Percentiles rank a stretch among this genome's conserved stretches.
These are phyloP conservation scores for Phaonia tiefii DNA, from an alignment of 2,888 invertebrate genomes.

Conservation along the genomic window DNA sequence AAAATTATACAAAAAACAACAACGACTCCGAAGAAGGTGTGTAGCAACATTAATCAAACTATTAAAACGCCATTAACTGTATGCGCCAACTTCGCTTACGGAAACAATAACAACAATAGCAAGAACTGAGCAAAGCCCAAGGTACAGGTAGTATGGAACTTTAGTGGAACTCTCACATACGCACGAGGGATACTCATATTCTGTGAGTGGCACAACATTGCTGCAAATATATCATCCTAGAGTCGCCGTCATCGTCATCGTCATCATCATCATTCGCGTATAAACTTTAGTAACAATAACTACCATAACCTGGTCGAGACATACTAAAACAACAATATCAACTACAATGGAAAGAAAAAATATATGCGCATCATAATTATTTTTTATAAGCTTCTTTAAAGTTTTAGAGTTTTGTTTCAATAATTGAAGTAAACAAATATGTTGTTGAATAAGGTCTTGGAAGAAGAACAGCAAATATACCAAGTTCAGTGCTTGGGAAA, in stretches of 20 bases:
- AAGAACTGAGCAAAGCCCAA: not conserved
- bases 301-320: not conserved
- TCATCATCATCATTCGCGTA: slow-evolving; percentile 3
- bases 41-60: slow-evolving; percentile 75
- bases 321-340: not conserved
- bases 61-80: slow-evolving; percentile 75
- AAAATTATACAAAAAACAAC: slow-evolving; percentile 36
- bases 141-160: slow-evolving; percentile 36
- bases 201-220: slow-evolving; percentile 23
- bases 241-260: slow-evolving; percentile 27
- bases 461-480: not conserved
- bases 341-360: not conserved
- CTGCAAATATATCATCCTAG: slow-evolving; percentile 60
- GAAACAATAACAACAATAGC: slow-evolving; percentile 25
- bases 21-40: slow-evolving; percentile 70
- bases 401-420: too few relatives aligned
- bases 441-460: not conserved
- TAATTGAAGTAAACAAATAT: too few relatives aligned
- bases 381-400: not conserved
- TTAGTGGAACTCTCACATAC: not conserved
- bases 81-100: slow-evolving; percentile 60
- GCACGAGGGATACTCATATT: not conserved
- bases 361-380: slow-evolving; percentile 25
- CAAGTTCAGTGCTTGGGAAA: too few relatives aligned
- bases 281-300: too few relatives aligned